A percentile compares a stretch with the other conserved stretches of the same genome.
Conservation (phyloP, 2,888 invertebrate genomes). For the Epinotia nisella region DNA sequence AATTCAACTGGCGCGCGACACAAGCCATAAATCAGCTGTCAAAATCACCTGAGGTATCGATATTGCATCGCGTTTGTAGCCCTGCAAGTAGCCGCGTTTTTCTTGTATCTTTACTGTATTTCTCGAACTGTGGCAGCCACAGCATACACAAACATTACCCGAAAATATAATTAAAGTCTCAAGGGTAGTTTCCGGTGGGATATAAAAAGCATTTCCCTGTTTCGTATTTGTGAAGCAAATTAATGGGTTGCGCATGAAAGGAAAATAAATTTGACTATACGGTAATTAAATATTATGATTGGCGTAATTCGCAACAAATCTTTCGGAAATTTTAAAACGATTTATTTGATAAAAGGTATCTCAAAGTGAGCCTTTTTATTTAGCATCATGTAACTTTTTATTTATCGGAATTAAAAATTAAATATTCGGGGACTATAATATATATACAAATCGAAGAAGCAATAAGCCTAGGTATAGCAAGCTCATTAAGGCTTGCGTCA, state of each 20-base stretch:
- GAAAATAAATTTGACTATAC: slow-evolving; percentile 10
- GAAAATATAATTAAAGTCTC: slow-evolving; percentile 42
- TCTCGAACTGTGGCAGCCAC: neutral
- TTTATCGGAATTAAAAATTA: too few species aligned
- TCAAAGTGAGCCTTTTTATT: too few species aligned
- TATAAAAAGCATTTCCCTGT: slow-evolving; percentile 33
- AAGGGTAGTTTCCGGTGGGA: slow-evolving; percentile 41
- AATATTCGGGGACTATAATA: too few species aligned
- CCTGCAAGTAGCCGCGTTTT: too few species aligned
- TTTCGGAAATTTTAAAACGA: neutral
- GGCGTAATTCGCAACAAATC: neutral
- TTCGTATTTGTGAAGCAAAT: slow-evolving; percentile 8
- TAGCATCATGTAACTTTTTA: too few species aligned
- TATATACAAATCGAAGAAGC: too few species aligned
- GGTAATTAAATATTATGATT: slow-evolving; percentile 29
- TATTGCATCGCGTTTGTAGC: too few species aligned
- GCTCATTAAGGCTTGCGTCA: too few species aligned
- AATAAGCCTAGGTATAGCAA: too few species aligned
- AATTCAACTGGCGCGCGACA: too few species aligned
- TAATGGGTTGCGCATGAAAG: slow-evolving; percentile 15
- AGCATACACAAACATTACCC: slow-evolving; percentile 21
- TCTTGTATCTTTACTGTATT: slow-evolving; percentile 1
- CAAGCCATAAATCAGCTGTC: too few species aligned
- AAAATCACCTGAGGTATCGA: too few species aligned
- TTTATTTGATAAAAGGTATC: neutral